These are phyloP conservation scores for Peromyscus polionotus DNA, from an alignment of 2,113 vertebrate genomes.

Conservation along the genomic window DNA sequence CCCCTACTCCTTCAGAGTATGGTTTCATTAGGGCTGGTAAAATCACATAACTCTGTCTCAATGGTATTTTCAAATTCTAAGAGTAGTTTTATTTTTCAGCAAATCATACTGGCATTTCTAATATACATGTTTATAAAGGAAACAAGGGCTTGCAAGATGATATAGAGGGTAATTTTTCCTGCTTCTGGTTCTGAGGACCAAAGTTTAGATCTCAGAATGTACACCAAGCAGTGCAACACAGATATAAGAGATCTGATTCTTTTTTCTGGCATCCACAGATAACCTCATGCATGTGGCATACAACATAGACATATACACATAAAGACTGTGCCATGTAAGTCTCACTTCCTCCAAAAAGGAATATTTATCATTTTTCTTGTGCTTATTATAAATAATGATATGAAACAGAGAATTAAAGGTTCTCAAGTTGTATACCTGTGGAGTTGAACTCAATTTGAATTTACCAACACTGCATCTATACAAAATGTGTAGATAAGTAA, in stretches of 20 bases:
- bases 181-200: neutral
- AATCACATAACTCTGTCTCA: neutral
- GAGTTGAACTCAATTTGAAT: conserved; percentile 60
- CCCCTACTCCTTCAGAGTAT: neutral
- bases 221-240: neutral
- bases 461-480: conserved; percentile 32
- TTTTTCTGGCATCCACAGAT: no score
- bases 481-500: conserved; percentile 38
- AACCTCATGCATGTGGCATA: neutral
- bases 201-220: rapidly evolving
- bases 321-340: conserved; percentile 7
- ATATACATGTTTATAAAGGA: neutral
- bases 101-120: neutral
- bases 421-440: conserved; percentile 57
- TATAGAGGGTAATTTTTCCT: no score
- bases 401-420: conserved; percentile 46
- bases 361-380: conserved; percentile 42
- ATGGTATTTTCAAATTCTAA: neutral
- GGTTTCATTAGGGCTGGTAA: neutral
- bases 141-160: neutral
- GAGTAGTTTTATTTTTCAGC: neutral
- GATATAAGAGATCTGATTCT: neutral
- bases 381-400: conserved; percentile 54
- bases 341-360: neutral
- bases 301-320: neutral